Evolutionary conservation across 2,888 invertebrate genomes (phyloP).

Genomic region (Orthosia incerta): DNA sequence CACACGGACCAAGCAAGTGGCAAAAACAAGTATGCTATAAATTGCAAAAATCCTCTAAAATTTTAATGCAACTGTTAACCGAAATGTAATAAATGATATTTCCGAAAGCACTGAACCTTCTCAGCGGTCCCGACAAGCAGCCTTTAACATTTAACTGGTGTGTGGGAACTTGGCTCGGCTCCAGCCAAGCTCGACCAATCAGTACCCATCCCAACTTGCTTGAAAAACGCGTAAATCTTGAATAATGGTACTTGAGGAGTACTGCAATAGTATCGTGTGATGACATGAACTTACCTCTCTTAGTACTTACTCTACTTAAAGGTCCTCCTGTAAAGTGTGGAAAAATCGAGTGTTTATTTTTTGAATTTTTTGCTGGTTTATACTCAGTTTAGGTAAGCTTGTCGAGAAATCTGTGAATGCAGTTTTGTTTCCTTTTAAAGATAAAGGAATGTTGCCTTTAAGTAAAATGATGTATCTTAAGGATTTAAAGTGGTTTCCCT

Average conservation of each 20-base stretch:
- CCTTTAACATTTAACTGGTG: constrained; percentile 59
- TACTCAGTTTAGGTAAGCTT: no score
- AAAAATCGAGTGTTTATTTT: no score
- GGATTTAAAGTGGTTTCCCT: no score
- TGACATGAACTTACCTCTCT: neutral
- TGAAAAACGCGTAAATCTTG: constrained; percentile 60
- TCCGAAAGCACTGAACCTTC: constrained; percentile 43
- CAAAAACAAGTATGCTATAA: neutral
- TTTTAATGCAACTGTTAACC: constrained; percentile 34
- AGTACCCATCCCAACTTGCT: constrained; percentile 50
- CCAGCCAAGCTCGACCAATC: constrained; percentile 66
- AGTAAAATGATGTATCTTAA: no score
- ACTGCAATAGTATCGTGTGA: neutral
- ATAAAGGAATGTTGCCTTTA: no score
- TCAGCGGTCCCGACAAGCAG: constrained; percentile 35
- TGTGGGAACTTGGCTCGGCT: constrained; percentile 58
- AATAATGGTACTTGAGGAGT: constrained; percentile 19
- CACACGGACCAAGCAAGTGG: no score
- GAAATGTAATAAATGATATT: constrained; percentile 43
- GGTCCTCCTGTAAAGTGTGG: no score
- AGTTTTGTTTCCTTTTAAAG: no score
- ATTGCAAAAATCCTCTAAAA: constrained; percentile 1
- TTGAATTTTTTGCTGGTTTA: no score
- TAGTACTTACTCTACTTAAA: neutral
- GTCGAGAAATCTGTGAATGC: no score